Percentiles rank a stretch among this genome's conserved stretches.
Conservation (phyloP, 2,797 vertebrate species). For the Macropus fuliginosus region DNA sequence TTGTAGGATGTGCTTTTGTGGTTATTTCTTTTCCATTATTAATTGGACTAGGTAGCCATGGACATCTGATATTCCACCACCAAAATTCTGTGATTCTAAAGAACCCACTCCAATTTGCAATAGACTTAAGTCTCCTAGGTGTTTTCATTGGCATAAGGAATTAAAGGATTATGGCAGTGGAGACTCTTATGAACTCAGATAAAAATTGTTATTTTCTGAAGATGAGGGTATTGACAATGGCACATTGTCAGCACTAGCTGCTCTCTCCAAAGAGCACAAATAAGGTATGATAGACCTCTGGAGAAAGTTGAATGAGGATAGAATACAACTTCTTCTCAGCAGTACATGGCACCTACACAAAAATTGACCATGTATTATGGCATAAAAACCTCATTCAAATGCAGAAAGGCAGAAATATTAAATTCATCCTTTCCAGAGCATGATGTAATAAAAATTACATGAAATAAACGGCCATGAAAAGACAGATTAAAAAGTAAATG, state of each 20-base stretch:
- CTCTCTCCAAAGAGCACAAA: not conserved
- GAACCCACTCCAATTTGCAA: not conserved
- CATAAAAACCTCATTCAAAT: not conserved
- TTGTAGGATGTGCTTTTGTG: not conserved
- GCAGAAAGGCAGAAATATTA: not conserved
- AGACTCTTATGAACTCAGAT: not conserved
- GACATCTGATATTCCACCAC: not conserved
- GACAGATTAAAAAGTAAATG: not conserved
- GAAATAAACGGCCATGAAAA: not conserved
- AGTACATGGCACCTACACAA: not conserved
- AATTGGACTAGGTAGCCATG: not conserved
- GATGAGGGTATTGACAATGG: not conserved
- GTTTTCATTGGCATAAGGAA: not conserved
- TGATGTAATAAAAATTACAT: not conserved
- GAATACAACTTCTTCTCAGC: not conserved
- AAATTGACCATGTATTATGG: not conserved
- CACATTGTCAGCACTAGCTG: not conserved
- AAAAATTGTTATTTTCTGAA: not conserved
- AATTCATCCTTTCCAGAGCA: not conserved
- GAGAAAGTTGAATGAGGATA: not conserved
- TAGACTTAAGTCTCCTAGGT: not conserved
- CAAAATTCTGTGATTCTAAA: not conserved
- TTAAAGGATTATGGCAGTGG: not conserved
- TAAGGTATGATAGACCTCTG: not conserved
- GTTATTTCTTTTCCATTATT: not conserved